Evolutionary conservation across 1,140 invertebrate genomes (phyloP).

Genomic region (Drosophila parvula): DNA sequence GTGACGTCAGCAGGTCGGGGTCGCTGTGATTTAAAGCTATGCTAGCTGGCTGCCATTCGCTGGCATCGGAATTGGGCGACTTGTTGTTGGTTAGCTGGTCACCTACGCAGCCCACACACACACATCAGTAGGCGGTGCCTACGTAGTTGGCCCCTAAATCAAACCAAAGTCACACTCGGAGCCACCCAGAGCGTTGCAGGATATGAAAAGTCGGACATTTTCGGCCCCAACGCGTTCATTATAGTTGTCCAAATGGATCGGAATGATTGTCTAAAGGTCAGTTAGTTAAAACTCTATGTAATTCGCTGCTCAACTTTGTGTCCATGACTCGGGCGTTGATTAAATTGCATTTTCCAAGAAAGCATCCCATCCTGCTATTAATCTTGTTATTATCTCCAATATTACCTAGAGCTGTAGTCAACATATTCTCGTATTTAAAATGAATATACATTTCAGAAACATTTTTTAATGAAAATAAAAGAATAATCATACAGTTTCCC

Average conservation of each 20-base stretch:
- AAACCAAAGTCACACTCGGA: neutral
- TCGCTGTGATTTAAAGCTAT: slow-evolving; percentile 67
- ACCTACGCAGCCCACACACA: slow-evolving; percentile 65
- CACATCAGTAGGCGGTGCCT: slow-evolving; percentile 64
- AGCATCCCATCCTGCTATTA: no score
- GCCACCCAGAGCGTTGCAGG: neutral
- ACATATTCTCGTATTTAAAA: neutral
- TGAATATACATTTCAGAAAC: neutral
- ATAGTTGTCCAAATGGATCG: slow-evolving; percentile 20
- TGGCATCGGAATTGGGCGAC: slow-evolving; percentile 55
- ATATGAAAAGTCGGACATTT: slow-evolving; percentile 23
- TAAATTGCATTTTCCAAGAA: neutral
- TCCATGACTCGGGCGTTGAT: neutral
- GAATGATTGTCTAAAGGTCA: neutral
- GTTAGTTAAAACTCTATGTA: neutral
- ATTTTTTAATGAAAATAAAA: no score
- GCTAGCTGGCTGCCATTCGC: slow-evolving; percentile 68
- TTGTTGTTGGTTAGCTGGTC: slow-evolving; percentile 35
- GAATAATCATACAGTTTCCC: neutral
- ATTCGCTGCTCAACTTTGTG: no score
- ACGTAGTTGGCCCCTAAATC: slow-evolving; percentile 33
- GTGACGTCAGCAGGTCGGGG: slow-evolving; percentile 65
- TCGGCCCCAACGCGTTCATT: slow-evolving; percentile 1
- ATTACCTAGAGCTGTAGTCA: neutral
- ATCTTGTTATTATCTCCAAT: neutral